Evolutionary conservation across 1,140 invertebrate genomes (phyloP), one percentile per base, ranked within the genome.

Genomic region (Drosophila saltans): DNA sequence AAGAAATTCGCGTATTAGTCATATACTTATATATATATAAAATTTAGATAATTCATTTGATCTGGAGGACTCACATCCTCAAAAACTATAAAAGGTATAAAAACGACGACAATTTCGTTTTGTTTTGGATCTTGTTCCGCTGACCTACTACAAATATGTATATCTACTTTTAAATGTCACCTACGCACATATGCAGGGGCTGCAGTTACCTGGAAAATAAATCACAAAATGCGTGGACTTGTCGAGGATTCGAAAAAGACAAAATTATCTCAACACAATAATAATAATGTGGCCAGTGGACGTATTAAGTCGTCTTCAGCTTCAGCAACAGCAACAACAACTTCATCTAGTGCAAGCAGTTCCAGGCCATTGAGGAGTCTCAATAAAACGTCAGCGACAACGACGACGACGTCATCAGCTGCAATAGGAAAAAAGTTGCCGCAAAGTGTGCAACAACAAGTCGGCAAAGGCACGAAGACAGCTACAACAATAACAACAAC

Each of bases 191-290:
- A 60, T n/a, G 52, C 10, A 59, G 40, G 24, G 36, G 26, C 36
- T 56, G 67, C 24, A 36, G 45, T 43, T 52, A 66, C 21, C 45
- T 52, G 70, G 66, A 79, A 39, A 33, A 33, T 57, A 9, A n/a
- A 58, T 43, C 66, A 41, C 58, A 90, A 88, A 66, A 92, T 92
- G 91, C 91, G 91, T 78, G 81, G 84, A 72, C 69, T 92, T 40
- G 82, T 78, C 59, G 91, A 92, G 69, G 91, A 92, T 71, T 70
- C 91, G 5, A 92, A 91, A 64, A 91, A 91, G 74, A 73, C 88
- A 33, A 85, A 79, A 45, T 52, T 90, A 55, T 81, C 75, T 16
- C 71, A 76, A 26, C 60, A 64, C 9, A 82, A 69, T 72, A 90
- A 77, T 60, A 91, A 78, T 56, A 89, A 73, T 60, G 60, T 36